Percentiles rank a stretch among this genome's conserved stretches.
phyloP scores from a whole-genome alignment of 2,888 invertebrate genomes.

The Halictus quadricinctus region DNA sequence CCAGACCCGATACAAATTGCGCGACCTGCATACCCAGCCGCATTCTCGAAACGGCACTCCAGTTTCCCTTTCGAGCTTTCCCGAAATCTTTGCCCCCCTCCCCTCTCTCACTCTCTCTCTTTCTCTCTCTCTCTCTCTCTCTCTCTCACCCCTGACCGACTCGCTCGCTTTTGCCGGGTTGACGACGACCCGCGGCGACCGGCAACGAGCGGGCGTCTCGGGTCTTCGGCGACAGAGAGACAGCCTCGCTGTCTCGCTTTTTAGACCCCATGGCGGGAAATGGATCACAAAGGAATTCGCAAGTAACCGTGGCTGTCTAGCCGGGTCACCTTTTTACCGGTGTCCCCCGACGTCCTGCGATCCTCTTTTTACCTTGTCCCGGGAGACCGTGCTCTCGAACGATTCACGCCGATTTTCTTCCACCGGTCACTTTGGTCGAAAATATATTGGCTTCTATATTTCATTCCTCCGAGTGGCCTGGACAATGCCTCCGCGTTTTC shows the following conservation, averaged over 20 bases:
- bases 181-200: conserved; percentile 43
- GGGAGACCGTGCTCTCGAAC: background rate
- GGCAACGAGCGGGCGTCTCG: conserved; percentile 34
- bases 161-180: background rate
- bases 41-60: conserved; percentile 34
- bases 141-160: conserved; percentile 4
- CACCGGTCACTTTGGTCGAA: background rate
- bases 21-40: conserved; percentile 50
- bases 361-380: conserved; percentile 8
- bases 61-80: conserved; percentile 46
- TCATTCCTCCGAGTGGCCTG: background rate
- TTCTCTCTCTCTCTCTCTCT: no score
- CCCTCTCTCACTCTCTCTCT: no score
- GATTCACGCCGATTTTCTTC: background rate
- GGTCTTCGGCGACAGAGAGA: conserved; percentile 20
- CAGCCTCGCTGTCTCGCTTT: conserved; percentile 29
- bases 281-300: conserved; percentile 46
- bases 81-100: conserved; percentile 27
- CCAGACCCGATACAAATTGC: conserved; percentile 72
- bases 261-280: conserved; percentile 25
- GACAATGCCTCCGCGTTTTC: background rate
- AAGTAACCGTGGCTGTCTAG: conserved; percentile 29
- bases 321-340: background rate
- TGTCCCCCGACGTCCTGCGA: conserved; percentile 1
- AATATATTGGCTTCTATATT: conserved; percentile 2